Evolutionary conservation across 1,140 invertebrate species (phyloP).

Genomic region (Camponotus vicinus): DNA sequence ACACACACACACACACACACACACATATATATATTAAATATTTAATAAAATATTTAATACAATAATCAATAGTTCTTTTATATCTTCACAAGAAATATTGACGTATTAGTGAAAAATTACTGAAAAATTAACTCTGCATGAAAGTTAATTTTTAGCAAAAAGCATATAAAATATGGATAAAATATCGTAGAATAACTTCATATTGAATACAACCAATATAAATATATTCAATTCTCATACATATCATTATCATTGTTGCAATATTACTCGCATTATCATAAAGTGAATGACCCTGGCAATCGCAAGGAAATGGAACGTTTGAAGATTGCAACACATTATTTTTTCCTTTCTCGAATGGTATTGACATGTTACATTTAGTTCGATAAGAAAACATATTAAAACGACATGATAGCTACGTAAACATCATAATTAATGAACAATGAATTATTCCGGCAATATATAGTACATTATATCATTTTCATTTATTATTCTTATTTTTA

Average conservation of each 20-base stretch:
- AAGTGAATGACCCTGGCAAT: conserved; percentile 48
- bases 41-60: not conserved
- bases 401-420: not conserved
- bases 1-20: too few relatives aligned
- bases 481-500: not conserved
- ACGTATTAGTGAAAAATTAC: not conserved
- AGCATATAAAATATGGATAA: not conserved
- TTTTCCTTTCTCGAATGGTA: conserved; percentile 6
- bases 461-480: too few relatives aligned
- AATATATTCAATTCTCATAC: not conserved
- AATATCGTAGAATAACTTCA: not conserved
- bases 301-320: not conserved
- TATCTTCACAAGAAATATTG: not conserved
- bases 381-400: conserved; percentile 34
- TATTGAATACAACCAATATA: not conserved
- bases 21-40: too few relatives aligned
- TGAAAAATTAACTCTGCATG: not conserved
- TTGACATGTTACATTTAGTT: conserved; percentile 29
- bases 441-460: not conserved
- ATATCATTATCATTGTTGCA: conserved; percentile 9
- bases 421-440: not conserved
- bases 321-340: conserved; percentile 10
- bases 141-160: not conserved
- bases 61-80: not conserved
- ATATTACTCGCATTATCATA: conserved; percentile 18